phyloP scores from a whole-genome alignment of 1,140 invertebrate genomes.

The Lepidotrigona ventralis region DNA sequence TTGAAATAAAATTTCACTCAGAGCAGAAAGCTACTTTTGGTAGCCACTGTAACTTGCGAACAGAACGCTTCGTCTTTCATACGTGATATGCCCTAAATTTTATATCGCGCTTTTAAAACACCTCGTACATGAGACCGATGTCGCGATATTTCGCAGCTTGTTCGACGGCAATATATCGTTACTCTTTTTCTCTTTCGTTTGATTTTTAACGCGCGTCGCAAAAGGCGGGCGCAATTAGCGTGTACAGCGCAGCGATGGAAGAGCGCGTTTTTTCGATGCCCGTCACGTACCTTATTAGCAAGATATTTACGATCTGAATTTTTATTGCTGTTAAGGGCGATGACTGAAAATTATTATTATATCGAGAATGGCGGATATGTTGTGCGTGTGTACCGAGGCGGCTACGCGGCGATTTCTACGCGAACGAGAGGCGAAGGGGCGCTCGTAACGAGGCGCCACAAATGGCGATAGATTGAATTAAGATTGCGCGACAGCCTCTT shows the following conservation, averaged over 20 bases:
- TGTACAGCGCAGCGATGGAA: not conserved
- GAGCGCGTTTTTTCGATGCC: constrained; percentile 41
- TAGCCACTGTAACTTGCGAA: too few relatives aligned
- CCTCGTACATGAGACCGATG: not conserved
- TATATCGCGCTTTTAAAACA: not conserved
- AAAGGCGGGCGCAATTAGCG: constrained; percentile 28
- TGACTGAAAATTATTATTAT: constrained; percentile 70
- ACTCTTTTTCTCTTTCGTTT: not conserved
- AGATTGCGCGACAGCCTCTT: constrained; percentile 74
- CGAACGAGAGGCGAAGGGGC: constrained; percentile 58
- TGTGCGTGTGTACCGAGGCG: constrained; percentile 5
- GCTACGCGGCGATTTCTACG: constrained; percentile 44
- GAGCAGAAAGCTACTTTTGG: too few relatives aligned
- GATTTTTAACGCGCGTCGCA: not conserved
- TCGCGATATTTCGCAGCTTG: not conserved
- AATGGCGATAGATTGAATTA: constrained; percentile 80
- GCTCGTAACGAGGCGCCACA: constrained; percentile 73
- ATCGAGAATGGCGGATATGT: constrained; percentile 61
- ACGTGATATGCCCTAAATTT: not conserved
- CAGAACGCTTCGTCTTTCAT: not conserved
- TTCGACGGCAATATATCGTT: not conserved
- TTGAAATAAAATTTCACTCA: too few relatives aligned
- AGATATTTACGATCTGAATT: constrained; percentile 70
- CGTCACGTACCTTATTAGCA: constrained; percentile 68
- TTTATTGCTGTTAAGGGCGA: constrained; percentile 64